phyloP scores from a whole-genome alignment of 2,113 vertebrate genomes.

The Herpetotheres cachinnans region DNA sequence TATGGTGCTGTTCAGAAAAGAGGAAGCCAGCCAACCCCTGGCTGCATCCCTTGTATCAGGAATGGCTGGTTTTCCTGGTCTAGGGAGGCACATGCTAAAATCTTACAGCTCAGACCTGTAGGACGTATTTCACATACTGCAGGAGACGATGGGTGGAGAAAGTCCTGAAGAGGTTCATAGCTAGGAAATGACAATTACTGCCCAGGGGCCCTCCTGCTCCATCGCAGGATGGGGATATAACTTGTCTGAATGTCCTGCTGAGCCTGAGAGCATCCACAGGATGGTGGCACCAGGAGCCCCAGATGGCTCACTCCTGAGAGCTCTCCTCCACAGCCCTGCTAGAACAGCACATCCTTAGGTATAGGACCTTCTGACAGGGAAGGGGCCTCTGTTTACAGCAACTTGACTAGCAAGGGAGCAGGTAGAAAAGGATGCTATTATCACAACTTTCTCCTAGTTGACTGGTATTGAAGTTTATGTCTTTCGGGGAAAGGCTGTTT shows the following conservation, averaged over 20 bases:
- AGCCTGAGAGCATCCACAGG: not conserved
- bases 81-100: not conserved
- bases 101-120: not conserved
- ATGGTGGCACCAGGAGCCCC: not conserved
- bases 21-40: not conserved
- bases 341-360: not conserved
- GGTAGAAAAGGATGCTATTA: not conserved
- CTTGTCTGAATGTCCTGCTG: not conserved
- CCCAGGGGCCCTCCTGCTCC: not conserved
- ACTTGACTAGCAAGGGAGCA: not conserved
- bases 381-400: not conserved
- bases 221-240: not conserved
- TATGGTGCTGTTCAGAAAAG: not conserved
- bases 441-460: not conserved
- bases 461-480: not conserved
- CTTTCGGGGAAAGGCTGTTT: not conserved
- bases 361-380: not conserved
- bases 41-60: not conserved
- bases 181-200: not conserved
- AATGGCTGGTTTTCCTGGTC: not conserved
- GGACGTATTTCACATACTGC: rapidly evolving
- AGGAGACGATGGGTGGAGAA: not conserved
- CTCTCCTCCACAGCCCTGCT: not conserved
- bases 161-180: not conserved
- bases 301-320: not conserved